Conservation (phyloP, 2,797 vertebrate species). For the Pseudocheirus occidentalis region DNA sequence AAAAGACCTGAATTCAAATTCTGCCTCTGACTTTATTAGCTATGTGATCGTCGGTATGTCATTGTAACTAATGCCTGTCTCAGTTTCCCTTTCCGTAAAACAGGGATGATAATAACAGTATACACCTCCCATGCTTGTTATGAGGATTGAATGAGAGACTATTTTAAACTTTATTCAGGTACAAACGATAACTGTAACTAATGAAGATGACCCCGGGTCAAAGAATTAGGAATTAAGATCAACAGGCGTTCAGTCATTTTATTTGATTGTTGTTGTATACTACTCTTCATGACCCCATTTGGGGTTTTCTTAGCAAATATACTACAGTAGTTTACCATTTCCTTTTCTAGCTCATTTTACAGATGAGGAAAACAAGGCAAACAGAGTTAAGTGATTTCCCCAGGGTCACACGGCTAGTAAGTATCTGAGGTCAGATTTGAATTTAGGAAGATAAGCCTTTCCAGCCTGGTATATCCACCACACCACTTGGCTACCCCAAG, state of each 20-base stretch:
- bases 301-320: background rate
- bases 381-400: background rate
- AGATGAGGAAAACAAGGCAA: background rate
- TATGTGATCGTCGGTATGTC: background rate
- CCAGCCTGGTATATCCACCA: background rate
- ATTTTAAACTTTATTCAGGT: slow-evolving; percentile 30
- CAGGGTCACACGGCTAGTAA: background rate
- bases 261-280: no score
- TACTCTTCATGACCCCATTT: background rate
- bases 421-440: background rate
- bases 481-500: background rate
- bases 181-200: slow-evolving; percentile 71
- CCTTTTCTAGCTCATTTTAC: background rate
- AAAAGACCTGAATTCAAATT: background rate
- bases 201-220: slow-evolving; percentile 75
- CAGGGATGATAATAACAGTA: no score
- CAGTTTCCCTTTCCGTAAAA: background rate
- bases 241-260: slow-evolving; percentile 48
- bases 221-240: slow-evolving; percentile 72
- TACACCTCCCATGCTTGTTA: no score
- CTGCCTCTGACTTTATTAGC: background rate
- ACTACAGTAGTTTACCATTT: background rate
- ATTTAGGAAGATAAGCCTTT: background rate
- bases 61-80: background rate
- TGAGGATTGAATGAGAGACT: no score